Evolutionary conservation across 2,888 invertebrate species (phyloP), one percentile per base, ranked within the genome.

Genomic region (Lasius fuliginosus): DNA sequence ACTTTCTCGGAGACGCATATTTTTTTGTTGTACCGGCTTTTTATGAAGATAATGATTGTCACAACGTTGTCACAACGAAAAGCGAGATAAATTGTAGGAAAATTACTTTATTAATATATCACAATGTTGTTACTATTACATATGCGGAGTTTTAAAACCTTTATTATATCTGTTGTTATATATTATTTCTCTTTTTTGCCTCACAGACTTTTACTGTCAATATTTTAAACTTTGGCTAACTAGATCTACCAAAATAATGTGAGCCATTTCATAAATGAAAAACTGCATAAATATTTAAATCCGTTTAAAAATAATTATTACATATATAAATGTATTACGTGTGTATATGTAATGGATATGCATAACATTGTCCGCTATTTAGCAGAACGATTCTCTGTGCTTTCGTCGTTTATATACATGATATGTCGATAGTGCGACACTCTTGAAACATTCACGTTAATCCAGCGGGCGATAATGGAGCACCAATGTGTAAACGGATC

Each of bases 401-500:
- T 77, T 27, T 12, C 12, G 42, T n/a, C 9, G 12, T 40, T 8
- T 23, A 27, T 53, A 23, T 27, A 27, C 30, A 18, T 12, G 33
- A 71, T 71, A 58, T 67, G 40, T 62, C 73, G 85, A 77, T 88
- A 85, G 87, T 88, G 81, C 84, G 58, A 67, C 67, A 74, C 71
- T 75, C 75, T 69, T 74, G 79, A 81, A 83, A 58, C 33, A 82
- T 76, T 76, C 83, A 60, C 69, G 67, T 68, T 73, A 82, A 83
- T 84, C 85, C 79, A 73, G 65, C 68, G 58, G 68, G 68, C 86
- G 89, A 89, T 90, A 90, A 90, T 90, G 90, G 90, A 89, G 88
- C 90, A 65, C 77, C 89, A 83, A 85, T 90, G 90, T 90, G 90
- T 90, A 89, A 90, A 90, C 90, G 88, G 90, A 90, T 90, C 87